Evolutionary conservation across 1,140 invertebrate genomes (phyloP), one percentile per base, ranked within the genome.

Genomic region (Bombus pyrosoma): DNA sequence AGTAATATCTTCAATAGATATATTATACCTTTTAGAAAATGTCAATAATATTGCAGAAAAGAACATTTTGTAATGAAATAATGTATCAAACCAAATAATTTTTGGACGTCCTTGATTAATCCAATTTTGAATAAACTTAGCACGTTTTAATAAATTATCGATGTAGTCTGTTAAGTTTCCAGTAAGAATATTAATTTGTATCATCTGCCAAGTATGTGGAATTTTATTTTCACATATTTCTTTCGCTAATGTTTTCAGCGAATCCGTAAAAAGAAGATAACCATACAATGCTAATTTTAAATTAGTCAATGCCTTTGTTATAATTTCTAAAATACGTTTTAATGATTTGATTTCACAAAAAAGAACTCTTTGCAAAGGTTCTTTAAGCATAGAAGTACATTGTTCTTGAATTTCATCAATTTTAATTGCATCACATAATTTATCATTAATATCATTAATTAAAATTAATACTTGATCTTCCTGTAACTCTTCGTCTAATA

Each of bases 51-150:
- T 96, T 71, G 96, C 96, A 37, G 96, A 96, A 3, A 98, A 92
- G 91, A 97, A 97, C 68, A 96, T 96, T 93, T 97, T 96, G 8
- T 96, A 96, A 92, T 97, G 97, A 90, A 96, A 97, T 91, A 98
- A 96, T 39, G 96, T 97, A 64, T 96, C 97, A 41, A 97, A 95
- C 96, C 97, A 97, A 91, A 97, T 97, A 12, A 96, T 95, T 13
- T 89, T 87, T 41, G 97, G 96, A 69, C 96, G 95, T 32, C 96
- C 96, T 69, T 95, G 91, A 53, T 96, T 94, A 73, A 96, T 95
- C 97, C 97, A 98, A 41, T 95, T 93, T 91, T 96, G 83, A 32
- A 94, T 88, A 80, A 93, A 95, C 64, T 85, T 77, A 72, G 85
- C 69, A 71, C 90, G 92, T 15, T 93, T 89, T n/a, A 75, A 22